Conservation (phyloP, 2,888 invertebrate genomes). For the Beris morrisii region DNA sequence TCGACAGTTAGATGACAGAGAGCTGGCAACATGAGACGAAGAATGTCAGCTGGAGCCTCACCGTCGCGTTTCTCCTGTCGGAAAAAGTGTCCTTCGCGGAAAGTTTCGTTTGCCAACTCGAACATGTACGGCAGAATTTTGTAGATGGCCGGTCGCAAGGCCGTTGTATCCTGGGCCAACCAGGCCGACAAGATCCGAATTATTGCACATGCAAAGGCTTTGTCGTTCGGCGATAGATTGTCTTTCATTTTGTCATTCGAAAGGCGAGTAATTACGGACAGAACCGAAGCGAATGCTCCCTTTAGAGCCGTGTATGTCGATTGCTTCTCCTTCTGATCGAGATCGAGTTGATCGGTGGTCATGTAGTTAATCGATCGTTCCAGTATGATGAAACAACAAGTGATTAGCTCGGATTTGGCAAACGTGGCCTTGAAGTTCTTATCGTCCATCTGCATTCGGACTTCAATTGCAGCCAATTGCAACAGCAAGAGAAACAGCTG, state of each 20-base stretch:
- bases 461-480: constrained; percentile 88
- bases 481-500: constrained; percentile 82
- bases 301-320: constrained; percentile 87
- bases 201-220: constrained; percentile 80
- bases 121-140: constrained; percentile 80
- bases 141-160: constrained; percentile 82
- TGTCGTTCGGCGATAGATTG: constrained; percentile 68
- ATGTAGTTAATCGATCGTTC: constrained; percentile 80
- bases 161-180: constrained; percentile 88
- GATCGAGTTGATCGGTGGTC: constrained; percentile 76
- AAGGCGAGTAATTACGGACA: constrained; percentile 72
- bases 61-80: constrained; percentile 66
- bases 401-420: constrained; percentile 75
- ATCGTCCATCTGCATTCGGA: constrained; percentile 91
- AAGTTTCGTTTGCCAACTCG: constrained; percentile 78
- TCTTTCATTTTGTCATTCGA: constrained; percentile 75
- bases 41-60: constrained; percentile 66
- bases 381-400: constrained; percentile 78
- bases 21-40: constrained; percentile 83
- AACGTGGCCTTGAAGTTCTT: constrained; percentile 78
- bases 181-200: constrained; percentile 84
- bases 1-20: constrained; percentile 90
- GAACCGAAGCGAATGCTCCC: constrained; percentile 82
- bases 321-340: constrained; percentile 89
- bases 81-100: constrained; percentile 70